These are phyloP conservation scores for Octodon degus DNA, from an alignment of 2,113 vertebrate species.

Conservation along the genomic window DNA sequence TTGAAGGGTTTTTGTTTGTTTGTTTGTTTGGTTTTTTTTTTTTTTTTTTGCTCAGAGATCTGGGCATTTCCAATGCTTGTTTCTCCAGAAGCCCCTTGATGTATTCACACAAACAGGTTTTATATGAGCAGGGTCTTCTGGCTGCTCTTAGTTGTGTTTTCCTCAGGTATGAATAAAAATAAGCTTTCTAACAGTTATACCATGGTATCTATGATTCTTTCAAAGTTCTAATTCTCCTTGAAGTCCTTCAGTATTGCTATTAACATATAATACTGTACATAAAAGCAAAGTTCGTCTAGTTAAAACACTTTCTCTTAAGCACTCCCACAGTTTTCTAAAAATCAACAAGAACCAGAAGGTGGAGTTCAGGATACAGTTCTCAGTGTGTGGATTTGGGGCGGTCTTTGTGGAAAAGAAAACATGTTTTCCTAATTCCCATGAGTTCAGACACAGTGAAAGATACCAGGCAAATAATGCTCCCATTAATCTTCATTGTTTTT, in stretches of 20 bases:
- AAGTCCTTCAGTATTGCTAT: background rate
- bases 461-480: background rate
- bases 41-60: background rate
- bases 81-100: background rate
- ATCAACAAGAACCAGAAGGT: background rate
- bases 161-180: background rate
- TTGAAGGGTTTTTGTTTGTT: background rate
- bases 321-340: background rate
- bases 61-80: background rate
- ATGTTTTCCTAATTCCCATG: background rate
- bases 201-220: background rate
- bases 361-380: background rate
- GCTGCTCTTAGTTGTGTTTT: background rate
- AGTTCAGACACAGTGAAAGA: background rate
- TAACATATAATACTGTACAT: background rate
- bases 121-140: background rate
- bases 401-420: background rate
- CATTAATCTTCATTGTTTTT: conserved; percentile 41
- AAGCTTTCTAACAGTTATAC: background rate
- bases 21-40: too few relatives aligned
- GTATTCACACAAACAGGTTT: background rate
- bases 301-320: background rate
- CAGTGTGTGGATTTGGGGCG: background rate
- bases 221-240: background rate
- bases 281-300: conserved; percentile 17